Conservation (phyloP, 53 echinoderm and acorn worm genomes). For the Crossaster papposus region DNA sequence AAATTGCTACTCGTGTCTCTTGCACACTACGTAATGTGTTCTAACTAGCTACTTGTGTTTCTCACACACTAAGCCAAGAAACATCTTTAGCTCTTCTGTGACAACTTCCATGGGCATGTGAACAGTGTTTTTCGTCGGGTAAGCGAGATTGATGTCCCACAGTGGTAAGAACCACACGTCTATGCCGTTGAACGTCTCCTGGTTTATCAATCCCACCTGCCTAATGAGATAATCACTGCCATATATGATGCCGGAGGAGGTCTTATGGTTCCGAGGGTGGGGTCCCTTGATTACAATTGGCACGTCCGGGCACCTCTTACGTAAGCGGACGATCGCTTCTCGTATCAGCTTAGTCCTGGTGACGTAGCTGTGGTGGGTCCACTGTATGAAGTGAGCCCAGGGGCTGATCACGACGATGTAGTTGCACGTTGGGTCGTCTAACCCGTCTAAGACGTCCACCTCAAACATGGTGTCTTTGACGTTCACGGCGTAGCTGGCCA, state of each 20-base stretch:
- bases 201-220: constrained; percentile 49
- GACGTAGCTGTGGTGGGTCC: constrained; percentile 62
- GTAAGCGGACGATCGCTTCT: constrained; percentile 55
- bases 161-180: constrained; percentile 65
- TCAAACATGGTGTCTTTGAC: constrained; percentile 39
- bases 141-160: constrained; percentile 64
- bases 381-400: constrained; percentile 71
- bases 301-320: constrained; percentile 56
- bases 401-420: constrained; percentile 68
- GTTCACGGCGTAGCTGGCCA: constrained; percentile 3
- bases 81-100: constrained; percentile 27
- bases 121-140: background rate
- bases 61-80: constrained; percentile 26
- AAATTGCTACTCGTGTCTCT: background rate
- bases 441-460: constrained; percentile 58
- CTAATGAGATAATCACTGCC: constrained; percentile 25
- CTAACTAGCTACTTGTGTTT: background rate
- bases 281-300: constrained; percentile 64
- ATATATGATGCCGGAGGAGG: constrained; percentile 8
- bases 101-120: constrained; percentile 43
- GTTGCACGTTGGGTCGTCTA: constrained; percentile 13
- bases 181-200: constrained; percentile 46
- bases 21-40: background rate
- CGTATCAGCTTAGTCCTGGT: constrained; percentile 55
- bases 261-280: constrained; percentile 42